A percentile compares a stretch with the other conserved stretches of the same genome.
These are phyloP conservation scores for Cyrtorhinus lividipennis DNA, from an alignment of 1,140 invertebrate species.

Conservation along the genomic window DNA sequence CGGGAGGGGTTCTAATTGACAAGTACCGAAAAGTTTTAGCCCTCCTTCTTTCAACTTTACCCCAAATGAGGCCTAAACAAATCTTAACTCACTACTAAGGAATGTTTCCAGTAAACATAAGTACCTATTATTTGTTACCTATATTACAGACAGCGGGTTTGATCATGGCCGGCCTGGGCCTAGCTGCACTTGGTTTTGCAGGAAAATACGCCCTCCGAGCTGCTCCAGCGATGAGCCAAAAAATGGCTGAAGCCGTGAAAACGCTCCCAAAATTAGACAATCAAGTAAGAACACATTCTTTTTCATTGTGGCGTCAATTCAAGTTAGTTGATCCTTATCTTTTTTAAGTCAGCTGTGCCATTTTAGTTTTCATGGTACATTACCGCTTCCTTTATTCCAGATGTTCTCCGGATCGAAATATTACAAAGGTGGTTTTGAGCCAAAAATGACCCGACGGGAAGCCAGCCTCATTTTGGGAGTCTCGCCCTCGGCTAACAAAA, in stretches of 20 bases:
- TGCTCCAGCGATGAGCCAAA: slow-evolving; percentile 56
- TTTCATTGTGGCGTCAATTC: slow-evolving; percentile 1
- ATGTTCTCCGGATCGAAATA: slow-evolving; percentile 74
- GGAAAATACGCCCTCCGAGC: slow-evolving; percentile 61
- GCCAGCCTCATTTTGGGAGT: slow-evolving; percentile 80
- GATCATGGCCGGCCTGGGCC: slow-evolving; percentile 64
- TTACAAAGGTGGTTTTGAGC: slow-evolving; percentile 94
- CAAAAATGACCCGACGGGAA: slow-evolving; percentile 88
- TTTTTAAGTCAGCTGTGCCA: not conserved
- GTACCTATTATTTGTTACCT: no score
- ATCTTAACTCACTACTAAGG: no score
- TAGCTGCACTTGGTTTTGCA: slow-evolving; percentile 66
- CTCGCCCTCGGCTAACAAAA: slow-evolving; percentile 70
- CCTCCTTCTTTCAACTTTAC: no score
- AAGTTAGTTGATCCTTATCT: not conserved
- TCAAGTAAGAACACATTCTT: slow-evolving; percentile 31
- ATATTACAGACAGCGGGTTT: slow-evolving; percentile 27
- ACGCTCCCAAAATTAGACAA: slow-evolving; percentile 64
- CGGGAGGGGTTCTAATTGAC: no score
- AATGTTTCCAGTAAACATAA: no score
- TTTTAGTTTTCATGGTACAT: not conserved
- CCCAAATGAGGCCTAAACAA: no score
- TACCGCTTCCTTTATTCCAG: no score
- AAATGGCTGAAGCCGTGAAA: slow-evolving; percentile 61
- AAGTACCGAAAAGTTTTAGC: no score